These are phyloP conservation scores for Nanger granti DNA, from an alignment of 2,113 vertebrate genomes.

Conservation along the genomic window DNA sequence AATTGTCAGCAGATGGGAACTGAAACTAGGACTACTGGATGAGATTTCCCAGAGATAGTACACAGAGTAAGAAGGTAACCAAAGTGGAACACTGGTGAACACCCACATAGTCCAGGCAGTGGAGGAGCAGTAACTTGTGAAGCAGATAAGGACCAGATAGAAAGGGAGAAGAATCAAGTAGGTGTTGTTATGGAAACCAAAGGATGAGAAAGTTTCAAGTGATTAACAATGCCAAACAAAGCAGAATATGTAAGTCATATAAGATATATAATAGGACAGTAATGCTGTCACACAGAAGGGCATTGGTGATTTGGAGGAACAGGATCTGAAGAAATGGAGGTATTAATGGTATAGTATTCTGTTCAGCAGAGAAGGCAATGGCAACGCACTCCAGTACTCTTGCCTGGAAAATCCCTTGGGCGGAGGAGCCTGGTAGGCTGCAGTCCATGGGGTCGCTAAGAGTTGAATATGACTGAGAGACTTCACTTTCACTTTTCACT, in stretches of 20 bases:
- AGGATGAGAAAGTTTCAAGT: background rate
- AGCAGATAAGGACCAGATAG: background rate
- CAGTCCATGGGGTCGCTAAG: no score
- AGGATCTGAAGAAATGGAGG: background rate
- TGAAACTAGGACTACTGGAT: background rate
- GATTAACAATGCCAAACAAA: background rate
- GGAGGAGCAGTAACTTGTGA: background rate
- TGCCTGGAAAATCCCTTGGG: no score
- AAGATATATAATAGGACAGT: background rate
- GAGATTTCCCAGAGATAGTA: background rate
- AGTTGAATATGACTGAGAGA: no score
- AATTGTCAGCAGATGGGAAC: background rate
- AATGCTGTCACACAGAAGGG: background rate
- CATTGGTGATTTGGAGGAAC: background rate
- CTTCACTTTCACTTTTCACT: no score
- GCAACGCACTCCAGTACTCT: no score
- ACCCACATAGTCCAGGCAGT: background rate
- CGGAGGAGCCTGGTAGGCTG: no score
- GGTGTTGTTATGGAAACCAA: background rate
- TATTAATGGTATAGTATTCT: background rate
- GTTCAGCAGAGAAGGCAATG: background rate
- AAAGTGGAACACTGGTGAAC: background rate
- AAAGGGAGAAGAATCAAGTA: background rate
- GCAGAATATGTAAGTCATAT: background rate
- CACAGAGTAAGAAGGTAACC: background rate